Base-by-base conservation (phyloP, 2,888 invertebrate genomes). In the Plutella xylostella region DNA sequence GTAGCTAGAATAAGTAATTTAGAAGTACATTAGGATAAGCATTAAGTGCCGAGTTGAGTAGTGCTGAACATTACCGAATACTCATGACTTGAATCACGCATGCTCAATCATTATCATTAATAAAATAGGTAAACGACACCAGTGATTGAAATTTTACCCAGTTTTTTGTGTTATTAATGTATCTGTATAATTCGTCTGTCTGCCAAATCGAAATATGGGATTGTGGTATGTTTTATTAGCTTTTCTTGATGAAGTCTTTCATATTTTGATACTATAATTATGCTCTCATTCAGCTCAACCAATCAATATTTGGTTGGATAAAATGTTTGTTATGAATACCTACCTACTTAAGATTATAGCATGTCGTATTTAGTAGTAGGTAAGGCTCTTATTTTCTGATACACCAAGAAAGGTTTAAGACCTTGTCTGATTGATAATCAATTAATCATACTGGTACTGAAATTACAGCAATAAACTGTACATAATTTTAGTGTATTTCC, bases 11-110 rank as follows among this genome's bases (percentile, higher is more conserved):
- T 35, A 15, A 45, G 34, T 47, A 47, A 48, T 21, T 42, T 56
- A 58, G 56, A 72, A 74, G 74, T 75, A 74, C 69, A 72, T 59
- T 51, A 74, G 68, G 58, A 57, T 76, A 75, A 74, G 77, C 58
- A 57, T 60, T 72, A 79, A 77, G 69, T 76, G 74, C 70, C 72
- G 65, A 58, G 58, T 60, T 55, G 57, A 70, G 69, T 70, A 37
- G n/a, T 19, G 12, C 19, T 19, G 19, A 11, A 20, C 19, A 64
- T 72, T 70, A 66, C 68, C 68, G 67, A 66, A 25, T 12, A 20
- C 64, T 68, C 63, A 66, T 71, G 50, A 51, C 49, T 48, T 67
- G 60, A 57, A 57, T 55, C 63, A 61, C 57, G 68, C 69, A 70
- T 69, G 69, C 68, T 63, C 57, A 53, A 55, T 65, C 60, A 45